Percentiles rank a stretch among this genome's conserved stretches.
Conservation (phyloP, 2,113 vertebrate genomes). For the Nematolebias whitei region DNA sequence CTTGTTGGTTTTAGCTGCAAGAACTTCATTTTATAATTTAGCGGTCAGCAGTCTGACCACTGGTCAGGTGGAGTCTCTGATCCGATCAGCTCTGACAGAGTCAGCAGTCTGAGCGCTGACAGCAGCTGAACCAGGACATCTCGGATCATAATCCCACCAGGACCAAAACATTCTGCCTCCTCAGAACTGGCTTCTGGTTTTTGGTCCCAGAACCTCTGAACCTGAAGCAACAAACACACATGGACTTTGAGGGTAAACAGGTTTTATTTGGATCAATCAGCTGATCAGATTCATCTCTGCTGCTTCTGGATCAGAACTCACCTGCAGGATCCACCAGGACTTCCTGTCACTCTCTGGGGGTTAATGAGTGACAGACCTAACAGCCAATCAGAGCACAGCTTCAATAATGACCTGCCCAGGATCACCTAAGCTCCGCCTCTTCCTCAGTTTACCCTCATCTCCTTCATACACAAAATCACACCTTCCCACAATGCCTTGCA, state of each 20-base stretch:
- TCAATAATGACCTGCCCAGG: too few species aligned
- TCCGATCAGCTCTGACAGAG: conserved; percentile 22
- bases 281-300: background rate
- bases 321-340: background rate
- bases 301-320: background rate
- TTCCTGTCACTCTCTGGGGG: background rate
- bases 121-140: background rate
- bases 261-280: too few species aligned
- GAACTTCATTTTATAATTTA: too few species aligned
- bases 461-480: too few species aligned
- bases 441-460: too few species aligned
- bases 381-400: background rate
- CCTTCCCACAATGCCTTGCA: too few species aligned
- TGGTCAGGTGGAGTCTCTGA: conserved; percentile 19
- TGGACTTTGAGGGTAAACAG: too few species aligned
- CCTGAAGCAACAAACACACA: too few species aligned
- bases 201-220: too few species aligned
- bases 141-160: background rate
- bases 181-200: background rate
- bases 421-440: background rate
- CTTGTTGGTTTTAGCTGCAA: too few species aligned
- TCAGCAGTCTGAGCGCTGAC: conserved; percentile 52
- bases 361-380: background rate
- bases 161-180: background rate
- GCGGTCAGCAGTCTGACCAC: too few species aligned